Percentiles rank a stretch among this genome's conserved stretches.
Conservation (phyloP, 2,888 invertebrate species). For the Mythimna vitellina region DNA sequence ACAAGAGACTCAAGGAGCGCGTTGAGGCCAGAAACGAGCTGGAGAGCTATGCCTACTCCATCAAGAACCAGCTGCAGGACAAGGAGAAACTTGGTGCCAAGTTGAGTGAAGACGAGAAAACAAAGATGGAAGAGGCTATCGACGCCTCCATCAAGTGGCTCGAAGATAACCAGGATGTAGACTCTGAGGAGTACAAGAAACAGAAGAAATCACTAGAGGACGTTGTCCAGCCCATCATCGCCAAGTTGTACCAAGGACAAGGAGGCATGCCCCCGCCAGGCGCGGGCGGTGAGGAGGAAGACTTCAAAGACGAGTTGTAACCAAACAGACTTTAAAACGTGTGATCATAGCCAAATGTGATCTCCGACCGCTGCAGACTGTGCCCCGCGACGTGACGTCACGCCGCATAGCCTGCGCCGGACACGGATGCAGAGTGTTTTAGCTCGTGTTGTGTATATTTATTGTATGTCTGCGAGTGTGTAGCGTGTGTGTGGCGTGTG, state of each 20-base stretch:
- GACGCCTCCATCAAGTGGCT: conserved; percentile 99
- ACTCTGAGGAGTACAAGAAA: conserved; percentile 97
- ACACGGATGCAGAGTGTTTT: conserved; percentile 80
- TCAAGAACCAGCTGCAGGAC: conserved; percentile 98
- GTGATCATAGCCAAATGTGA: conserved; percentile 86
- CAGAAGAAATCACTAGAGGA: conserved; percentile 99
- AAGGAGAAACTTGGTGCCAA: conserved; percentile 99
- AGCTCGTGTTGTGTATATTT: conserved; percentile 88
- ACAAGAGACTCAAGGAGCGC: conserved; percentile 98
- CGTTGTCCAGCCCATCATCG: conserved; percentile 98
- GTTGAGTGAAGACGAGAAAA: conserved; percentile 96
- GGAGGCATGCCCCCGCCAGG: conserved; percentile 95
- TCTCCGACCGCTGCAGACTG: conserved; percentile 77
- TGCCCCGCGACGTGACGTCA: conserved; percentile 58
- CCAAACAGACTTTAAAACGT: conserved; percentile 79
- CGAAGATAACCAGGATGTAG: conserved; percentile 98
- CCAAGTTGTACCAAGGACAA: conserved; percentile 97
- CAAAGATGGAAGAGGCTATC: conserved; percentile 98
- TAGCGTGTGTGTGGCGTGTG: conserved; percentile 71
- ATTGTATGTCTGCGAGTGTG: conserved; percentile 73
- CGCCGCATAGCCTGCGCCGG: conserved; percentile 69
- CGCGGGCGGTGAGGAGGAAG: conserved; percentile 93
- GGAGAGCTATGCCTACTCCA: conserved; percentile 98
- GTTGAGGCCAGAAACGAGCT: conserved; percentile 99
- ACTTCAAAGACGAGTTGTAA: conserved; percentile 96